Evolutionary conservation across 2,113 vertebrate species (phyloP), one percentile per base, ranked within the genome.

Genomic region (Desmodus rotundus): DNA sequence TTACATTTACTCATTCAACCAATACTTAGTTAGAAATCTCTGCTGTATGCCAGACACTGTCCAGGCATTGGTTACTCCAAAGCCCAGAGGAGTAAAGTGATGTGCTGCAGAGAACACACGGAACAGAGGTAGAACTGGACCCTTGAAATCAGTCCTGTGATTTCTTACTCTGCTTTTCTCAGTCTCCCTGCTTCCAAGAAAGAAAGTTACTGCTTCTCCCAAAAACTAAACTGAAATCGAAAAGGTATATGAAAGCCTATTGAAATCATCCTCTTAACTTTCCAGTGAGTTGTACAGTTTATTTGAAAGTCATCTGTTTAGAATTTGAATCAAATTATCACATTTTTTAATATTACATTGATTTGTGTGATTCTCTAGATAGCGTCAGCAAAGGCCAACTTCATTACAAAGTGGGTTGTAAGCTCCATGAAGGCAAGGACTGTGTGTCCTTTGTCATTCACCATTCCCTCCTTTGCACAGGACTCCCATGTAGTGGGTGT

Each of bases 1-100:
- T n/a, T 87, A 52, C 52, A 67, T 92, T 82, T 83, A 81, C 41
- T 88, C 17, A 13, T 72, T 52, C 52, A 63, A 41, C 82, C 41
- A 31, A 24, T 50, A 88, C 95, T 70, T 96, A 47, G 87, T 90
- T 87, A 58, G 67, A 61, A 85, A 87, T 86, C 54, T 88, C 77
- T 85, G 54, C 58, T 47, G 24, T 22, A 13, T n/a, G 78, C 45
- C 54, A 86, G 87, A 86, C 45, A 15, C 14, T 7, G n/a, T 61
- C 14, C 82, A 89, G 45, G 86, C 31, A 15, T 93, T 50, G 15
- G 50, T 81, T 38, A n/a, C 15, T 47, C 36, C 43, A 38, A 63
- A n/a, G 47, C 41, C 33, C 13, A 26, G 70, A 87, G 65, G 43
- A 47, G 52, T 12, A 4, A 14, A 58, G 84, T 2, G 14, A 26